Conservation (phyloP, 2,888 invertebrate genomes). For the Disparrhopalites patrizii region DNA sequence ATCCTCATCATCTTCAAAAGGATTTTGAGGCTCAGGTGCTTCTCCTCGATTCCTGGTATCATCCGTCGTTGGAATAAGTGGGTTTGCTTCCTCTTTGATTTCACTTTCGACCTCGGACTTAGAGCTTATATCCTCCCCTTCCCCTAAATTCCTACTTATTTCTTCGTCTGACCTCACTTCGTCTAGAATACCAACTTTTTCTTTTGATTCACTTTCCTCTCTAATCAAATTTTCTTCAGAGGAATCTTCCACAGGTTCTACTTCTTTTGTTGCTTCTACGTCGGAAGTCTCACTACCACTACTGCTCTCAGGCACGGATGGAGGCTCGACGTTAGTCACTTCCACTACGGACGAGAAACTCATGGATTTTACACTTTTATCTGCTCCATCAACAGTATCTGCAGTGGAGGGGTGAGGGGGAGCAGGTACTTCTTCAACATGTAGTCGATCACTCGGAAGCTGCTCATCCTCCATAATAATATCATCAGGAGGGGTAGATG, state of each 20-base stretch:
- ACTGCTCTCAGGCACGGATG: too few relatives aligned
- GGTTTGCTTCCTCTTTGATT: too few relatives aligned
- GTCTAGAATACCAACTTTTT: neutral
- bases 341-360: slow-evolving; percentile 21
- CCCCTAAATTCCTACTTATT: neutral
- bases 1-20: neutral
- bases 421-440: slow-evolving; percentile 7
- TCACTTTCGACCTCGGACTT: neutral
- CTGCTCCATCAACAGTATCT: too few relatives aligned
- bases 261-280: neutral
- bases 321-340: slow-evolving; percentile 11
- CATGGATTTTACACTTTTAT: slow-evolving; percentile 10
- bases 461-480: neutral
- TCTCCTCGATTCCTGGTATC: neutral
- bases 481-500: too few relatives aligned
- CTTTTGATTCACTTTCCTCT: neutral
- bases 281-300: slow-evolving; percentile 3
- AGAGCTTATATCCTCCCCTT: neutral
- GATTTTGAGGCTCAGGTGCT: neutral
- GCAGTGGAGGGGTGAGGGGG: too few relatives aligned
- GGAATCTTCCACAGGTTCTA: neutral
- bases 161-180: neutral
- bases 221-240: too few relatives aligned
- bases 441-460: slow-evolving; percentile 14
- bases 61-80: neutral